Percentiles rank a stretch among this genome's conserved stretches.
These are phyloP conservation scores for Pachliopta kotzebuea DNA, from an alignment of 2,888 invertebrate species.

Conservation along the genomic window DNA sequence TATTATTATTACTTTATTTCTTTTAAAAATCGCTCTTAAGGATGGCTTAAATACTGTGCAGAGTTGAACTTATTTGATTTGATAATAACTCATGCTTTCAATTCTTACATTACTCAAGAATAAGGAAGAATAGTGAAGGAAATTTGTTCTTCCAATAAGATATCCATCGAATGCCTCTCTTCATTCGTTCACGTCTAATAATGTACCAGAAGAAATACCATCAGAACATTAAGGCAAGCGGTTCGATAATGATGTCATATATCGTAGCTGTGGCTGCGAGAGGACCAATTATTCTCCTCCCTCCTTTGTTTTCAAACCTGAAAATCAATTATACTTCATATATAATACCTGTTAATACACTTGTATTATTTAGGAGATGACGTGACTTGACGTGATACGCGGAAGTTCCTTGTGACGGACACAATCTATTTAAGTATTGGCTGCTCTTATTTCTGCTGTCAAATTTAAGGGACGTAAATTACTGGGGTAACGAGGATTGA, in stretches of 20 bases:
- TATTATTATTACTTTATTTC: too few relatives aligned
- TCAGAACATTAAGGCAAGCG: slow-evolving; percentile 16
- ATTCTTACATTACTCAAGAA: not conserved
- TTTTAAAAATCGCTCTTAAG: too few relatives aligned
- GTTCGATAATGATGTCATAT: slow-evolving; percentile 21
- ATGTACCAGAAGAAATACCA: slow-evolving; percentile 13
- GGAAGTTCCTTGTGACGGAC: too few relatives aligned
- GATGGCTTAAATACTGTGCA: too few relatives aligned
- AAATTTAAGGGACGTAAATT: too few relatives aligned
- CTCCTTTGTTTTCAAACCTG: slow-evolving; percentile 12
- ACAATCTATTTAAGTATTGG: too few relatives aligned
- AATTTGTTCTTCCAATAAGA: not conserved
- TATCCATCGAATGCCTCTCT: not conserved
- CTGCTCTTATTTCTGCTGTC: too few relatives aligned
- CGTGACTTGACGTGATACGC: too few relatives aligned
- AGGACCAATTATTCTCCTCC: not conserved
- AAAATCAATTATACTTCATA: not conserved
- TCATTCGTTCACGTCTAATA: not conserved
- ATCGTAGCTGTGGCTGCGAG: slow-evolving; percentile 12
- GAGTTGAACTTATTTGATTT: not conserved
- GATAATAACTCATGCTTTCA: not conserved
- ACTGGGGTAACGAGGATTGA: too few relatives aligned
- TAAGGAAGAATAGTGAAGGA: not conserved
- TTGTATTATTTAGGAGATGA: too few relatives aligned
- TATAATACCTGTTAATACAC: not conserved